phyloP scores from a whole-genome alignment of 2,888 invertebrate genomes.

The Latrodectus hesperus region DNA sequence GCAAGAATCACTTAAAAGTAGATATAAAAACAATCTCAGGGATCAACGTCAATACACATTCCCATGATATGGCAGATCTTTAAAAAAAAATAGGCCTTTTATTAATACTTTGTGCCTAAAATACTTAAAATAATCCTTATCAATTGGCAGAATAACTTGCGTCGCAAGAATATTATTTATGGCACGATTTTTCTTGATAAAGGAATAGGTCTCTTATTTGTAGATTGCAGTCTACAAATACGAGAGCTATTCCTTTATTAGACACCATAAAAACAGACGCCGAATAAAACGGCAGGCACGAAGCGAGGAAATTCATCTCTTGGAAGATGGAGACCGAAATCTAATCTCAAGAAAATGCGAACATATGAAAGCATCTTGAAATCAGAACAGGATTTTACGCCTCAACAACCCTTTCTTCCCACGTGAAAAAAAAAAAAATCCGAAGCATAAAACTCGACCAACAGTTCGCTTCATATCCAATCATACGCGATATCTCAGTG shows the following conservation, averaged over 20 bases:
- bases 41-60: too few relatives aligned
- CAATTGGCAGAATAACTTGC: too few relatives aligned
- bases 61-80: too few relatives aligned
- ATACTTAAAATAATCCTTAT: too few relatives aligned
- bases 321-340: slow-evolving; percentile 3
- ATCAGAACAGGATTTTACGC: slow-evolving; percentile 54
- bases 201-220: too few relatives aligned
- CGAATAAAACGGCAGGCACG: not conserved
- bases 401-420: slow-evolving; percentile 13
- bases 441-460: slow-evolving; percentile 43
- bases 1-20: too few relatives aligned
- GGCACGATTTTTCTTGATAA: too few relatives aligned
- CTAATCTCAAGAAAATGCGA: slow-evolving; percentile 26
- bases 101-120: too few relatives aligned
- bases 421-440: slow-evolving; percentile 10
- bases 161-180: too few relatives aligned
- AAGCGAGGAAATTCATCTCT: not conserved
- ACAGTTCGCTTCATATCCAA: slow-evolving; percentile 40
- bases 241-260: not conserved
- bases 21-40: too few relatives aligned
- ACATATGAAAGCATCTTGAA: slow-evolving; percentile 25
- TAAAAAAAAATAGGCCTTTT: too few relatives aligned
- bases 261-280: not conserved
- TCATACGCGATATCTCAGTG: slow-evolving; percentile 29
- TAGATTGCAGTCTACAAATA: too few relatives aligned